These are phyloP conservation scores for Babyrousa celebensis DNA, from an alignment of 2,797 vertebrate species.

Conservation along the genomic window DNA sequence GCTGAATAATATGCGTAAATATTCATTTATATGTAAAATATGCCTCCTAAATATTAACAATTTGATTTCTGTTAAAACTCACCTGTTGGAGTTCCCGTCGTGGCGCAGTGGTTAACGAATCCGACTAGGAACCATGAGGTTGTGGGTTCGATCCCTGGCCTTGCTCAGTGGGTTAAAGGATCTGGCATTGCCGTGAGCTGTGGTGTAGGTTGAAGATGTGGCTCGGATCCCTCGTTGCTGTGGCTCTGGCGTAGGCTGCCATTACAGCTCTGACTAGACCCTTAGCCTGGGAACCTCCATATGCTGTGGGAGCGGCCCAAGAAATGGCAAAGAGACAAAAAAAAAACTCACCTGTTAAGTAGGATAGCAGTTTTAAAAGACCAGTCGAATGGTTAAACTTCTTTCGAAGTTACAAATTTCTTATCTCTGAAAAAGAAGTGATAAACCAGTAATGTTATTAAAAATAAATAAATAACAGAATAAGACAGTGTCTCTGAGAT, in stretches of 20 bases:
- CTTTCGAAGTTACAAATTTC: slow-evolving; percentile 43
- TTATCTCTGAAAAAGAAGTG: slow-evolving; percentile 54
- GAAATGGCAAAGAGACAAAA: too few relatives aligned
- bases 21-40: background rate
- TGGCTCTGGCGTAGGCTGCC: too few relatives aligned
- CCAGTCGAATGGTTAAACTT: slow-evolving; percentile 14
- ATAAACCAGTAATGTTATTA: slow-evolving; percentile 2
- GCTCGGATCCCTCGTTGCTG: too few relatives aligned
- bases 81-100: background rate
- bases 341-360: background rate
- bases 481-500: slow-evolving; percentile 44
- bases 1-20: background rate
- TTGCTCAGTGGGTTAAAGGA: too few relatives aligned
- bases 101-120: too few relatives aligned
- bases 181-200: too few relatives aligned
- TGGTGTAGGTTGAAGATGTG: too few relatives aligned
- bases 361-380: background rate
- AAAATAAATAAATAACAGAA: slow-evolving; percentile 56
- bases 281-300: too few relatives aligned
- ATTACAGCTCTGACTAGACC: too few relatives aligned
- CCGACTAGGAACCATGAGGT: too few relatives aligned
- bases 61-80: background rate
- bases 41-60: background rate
- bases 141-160: too few relatives aligned
- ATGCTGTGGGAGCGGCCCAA: too few relatives aligned